Percentiles rank a stretch among this genome's conserved stretches.
phyloP scores from a whole-genome alignment of 2,797 vertebrate species.

The Sorex maritimensis region DNA sequence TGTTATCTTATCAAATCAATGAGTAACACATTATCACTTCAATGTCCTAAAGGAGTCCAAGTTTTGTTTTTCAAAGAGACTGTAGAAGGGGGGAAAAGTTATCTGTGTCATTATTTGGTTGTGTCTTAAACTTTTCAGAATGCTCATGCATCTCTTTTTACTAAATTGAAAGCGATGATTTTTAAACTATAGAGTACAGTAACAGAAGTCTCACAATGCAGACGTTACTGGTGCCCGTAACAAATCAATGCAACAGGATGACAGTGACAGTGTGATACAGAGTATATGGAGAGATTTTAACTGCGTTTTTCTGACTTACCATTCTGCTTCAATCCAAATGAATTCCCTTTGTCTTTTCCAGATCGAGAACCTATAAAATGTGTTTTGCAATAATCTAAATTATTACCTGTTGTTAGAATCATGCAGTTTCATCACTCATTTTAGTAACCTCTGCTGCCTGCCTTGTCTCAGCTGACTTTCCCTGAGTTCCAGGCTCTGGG shows the following conservation, averaged over 20 bases:
- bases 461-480: neutral
- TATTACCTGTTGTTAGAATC: neutral
- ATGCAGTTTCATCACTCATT: neutral
- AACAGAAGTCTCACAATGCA: too few species aligned
- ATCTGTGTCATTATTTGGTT: neutral
- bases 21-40: neutral
- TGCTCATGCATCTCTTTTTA: neutral
- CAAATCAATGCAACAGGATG: too few species aligned
- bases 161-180: neutral
- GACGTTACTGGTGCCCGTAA: too few species aligned
- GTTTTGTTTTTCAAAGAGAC: neutral
- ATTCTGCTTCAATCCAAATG: neutral
- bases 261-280: too few species aligned
- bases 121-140: neutral
- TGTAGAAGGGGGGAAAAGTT: neutral
- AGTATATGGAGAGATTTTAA: constrained; percentile 16
- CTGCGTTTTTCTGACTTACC: constrained; percentile 24
- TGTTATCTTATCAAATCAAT: constrained; percentile 33
- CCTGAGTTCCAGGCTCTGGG: neutral
- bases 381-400: constrained; percentile 20
- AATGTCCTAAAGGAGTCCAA: neutral
- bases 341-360: neutral
- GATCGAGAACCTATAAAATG: constrained; percentile 22
- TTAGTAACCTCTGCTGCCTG: neutral
- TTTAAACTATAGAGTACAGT: constrained; percentile 31